Evolutionary conservation across 2,113 vertebrate species (phyloP).

Genomic region (Garra rufa): DNA sequence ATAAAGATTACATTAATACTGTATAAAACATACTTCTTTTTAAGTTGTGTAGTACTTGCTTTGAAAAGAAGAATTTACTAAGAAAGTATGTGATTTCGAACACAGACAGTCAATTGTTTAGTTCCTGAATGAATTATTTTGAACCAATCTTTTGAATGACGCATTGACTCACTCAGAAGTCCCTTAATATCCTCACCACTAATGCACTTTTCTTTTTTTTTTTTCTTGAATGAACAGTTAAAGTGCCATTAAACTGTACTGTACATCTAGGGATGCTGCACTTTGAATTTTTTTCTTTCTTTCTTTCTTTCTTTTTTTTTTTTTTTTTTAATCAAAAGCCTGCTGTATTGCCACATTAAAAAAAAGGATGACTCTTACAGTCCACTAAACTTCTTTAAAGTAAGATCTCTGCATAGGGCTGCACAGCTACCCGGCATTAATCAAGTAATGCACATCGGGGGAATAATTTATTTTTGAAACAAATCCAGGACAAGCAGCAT

Average conservation of each 20-base stretch:
- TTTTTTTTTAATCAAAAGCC: not conserved
- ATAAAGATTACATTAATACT: not conserved
- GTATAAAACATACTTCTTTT: not conserved
- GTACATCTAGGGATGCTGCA: not conserved
- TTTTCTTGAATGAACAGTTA: not conserved
- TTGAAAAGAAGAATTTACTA: no score
- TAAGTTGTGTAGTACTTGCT: not conserved
- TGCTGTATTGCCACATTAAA: not conserved
- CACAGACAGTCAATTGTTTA: no score
- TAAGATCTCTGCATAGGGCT: slow-evolving; percentile 53
- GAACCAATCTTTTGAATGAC: not conserved
- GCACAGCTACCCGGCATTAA: slow-evolving; percentile 40
- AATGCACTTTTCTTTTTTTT: not conserved
- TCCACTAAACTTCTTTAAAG: slow-evolving; percentile 25
- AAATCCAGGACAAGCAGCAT: slow-evolving; percentile 61
- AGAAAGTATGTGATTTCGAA: no score
- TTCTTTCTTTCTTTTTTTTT: not conserved
- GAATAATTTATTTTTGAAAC: slow-evolving; percentile 56
- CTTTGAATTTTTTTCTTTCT: not conserved
- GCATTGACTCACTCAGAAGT: not conserved
- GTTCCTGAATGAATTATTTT: no score
- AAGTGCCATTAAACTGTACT: not conserved
- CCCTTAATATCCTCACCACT: not conserved
- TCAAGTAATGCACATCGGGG: slow-evolving; percentile 59
- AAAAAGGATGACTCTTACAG: not conserved